phyloP scores from a whole-genome alignment of 2,797 vertebrate species.

The Hemitrygon akajei region DNA sequence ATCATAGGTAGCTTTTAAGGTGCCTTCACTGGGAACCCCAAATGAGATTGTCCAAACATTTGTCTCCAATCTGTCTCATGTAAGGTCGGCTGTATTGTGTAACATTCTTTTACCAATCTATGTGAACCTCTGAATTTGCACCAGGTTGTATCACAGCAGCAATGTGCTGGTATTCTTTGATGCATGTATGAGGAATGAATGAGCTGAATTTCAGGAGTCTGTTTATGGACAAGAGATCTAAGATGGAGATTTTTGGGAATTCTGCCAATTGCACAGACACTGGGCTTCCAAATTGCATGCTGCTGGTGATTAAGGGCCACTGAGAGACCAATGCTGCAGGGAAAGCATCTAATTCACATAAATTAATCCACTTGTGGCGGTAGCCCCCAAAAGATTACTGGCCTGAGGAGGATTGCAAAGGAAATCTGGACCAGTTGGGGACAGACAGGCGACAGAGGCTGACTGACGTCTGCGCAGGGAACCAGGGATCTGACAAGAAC shows the following conservation, averaged over 20 bases:
- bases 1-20: not conserved
- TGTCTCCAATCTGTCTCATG: not conserved
- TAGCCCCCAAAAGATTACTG: not conserved
- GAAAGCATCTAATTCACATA: not conserved
- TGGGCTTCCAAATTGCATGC: not conserved
- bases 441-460: no score
- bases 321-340: not conserved
- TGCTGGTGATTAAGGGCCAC: not conserved
- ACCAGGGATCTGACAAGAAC: no score
- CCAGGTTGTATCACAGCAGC: not conserved
- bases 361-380: no score
- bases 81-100: not conserved
- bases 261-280: not conserved
- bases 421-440: no score
- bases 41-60: not conserved
- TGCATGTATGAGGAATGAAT: not conserved
- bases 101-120: not conserved
- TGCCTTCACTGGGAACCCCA: not conserved
- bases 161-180: no score
- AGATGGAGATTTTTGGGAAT: not conserved
- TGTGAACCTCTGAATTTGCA: not conserved
- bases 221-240: not conserved
- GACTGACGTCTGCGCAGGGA: no score
- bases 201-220: not conserved
- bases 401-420: no score